Evolutionary conservation across 2,113 vertebrate species (phyloP).

Genomic region (Sprattus sprattus): DNA sequence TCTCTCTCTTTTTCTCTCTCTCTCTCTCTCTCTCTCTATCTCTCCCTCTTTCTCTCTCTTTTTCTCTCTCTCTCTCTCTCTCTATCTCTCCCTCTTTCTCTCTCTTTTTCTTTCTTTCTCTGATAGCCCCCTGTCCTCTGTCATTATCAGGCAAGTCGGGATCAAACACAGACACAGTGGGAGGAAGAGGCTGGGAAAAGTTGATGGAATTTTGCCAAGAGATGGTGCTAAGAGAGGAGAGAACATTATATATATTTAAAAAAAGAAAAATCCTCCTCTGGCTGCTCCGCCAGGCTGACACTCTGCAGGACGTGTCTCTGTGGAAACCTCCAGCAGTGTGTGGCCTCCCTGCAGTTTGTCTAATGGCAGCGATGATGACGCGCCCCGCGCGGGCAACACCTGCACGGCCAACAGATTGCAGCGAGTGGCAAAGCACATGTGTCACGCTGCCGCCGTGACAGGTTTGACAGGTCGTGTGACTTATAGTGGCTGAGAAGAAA

Average conservation of each 20-base stretch:
- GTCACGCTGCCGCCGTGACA: background rate
- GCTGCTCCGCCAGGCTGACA: constrained; percentile 8
- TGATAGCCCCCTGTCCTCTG: background rate
- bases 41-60: background rate
- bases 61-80: background rate
- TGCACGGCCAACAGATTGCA: background rate
- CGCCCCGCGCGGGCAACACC: constrained; percentile 4
- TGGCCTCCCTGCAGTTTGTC: background rate
- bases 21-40: constrained; percentile 15
- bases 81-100: background rate
- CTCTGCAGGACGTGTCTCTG: background rate
- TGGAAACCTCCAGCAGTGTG: background rate
- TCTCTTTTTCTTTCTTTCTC: background rate
- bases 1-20: background rate
- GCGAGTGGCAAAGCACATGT: background rate
- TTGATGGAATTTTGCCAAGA: background rate
- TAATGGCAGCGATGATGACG: background rate
- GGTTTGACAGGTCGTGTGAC: background rate
- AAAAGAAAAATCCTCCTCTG: background rate
- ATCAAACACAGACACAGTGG: background rate
- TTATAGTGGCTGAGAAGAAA: background rate
- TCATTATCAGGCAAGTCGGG: background rate
- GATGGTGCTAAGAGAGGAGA: no score
- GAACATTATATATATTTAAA: background rate
- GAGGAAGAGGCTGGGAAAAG: background rate